Percentiles rank a stretch among this genome's conserved stretches.
Evolutionary conservation across 2,888 invertebrate species (phyloP).

Genomic region (Aelia acuminata): DNA sequence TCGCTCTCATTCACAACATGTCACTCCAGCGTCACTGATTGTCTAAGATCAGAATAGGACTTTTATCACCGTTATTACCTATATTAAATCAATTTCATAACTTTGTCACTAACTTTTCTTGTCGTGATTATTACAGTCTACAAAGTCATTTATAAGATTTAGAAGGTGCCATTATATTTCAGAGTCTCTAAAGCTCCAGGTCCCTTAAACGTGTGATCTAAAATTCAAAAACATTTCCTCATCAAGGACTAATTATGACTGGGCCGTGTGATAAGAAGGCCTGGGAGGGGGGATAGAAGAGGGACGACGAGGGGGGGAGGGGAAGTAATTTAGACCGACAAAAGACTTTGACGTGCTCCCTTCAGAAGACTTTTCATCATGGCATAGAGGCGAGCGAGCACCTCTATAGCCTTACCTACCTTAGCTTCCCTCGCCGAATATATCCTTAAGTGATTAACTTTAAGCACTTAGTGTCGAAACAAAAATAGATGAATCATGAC

Average conservation of each 20-base stretch:
- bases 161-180: background rate
- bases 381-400: no score
- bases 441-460: background rate
- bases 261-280: background rate
- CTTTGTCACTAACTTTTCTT: no score
- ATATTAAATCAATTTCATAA: no score
- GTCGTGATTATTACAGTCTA: no score
- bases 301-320: no score
- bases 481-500: background rate
- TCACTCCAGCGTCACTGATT: no score
- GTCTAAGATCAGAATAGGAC: no score
- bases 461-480: background rate
- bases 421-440: background rate
- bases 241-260: constrained; percentile 7
- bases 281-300: background rate
- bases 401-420: no score
- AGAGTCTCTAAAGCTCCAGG: background rate
- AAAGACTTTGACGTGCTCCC: background rate
- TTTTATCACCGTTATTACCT: no score
- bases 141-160: no score
- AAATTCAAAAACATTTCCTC: background rate
- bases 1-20: no score
- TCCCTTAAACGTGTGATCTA: background rate
- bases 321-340: background rate
- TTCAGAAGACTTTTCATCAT: background rate